Base-by-base conservation (phyloP, 2,888 invertebrate species). In the Gymnoscelis rufifasciata region DNA sequence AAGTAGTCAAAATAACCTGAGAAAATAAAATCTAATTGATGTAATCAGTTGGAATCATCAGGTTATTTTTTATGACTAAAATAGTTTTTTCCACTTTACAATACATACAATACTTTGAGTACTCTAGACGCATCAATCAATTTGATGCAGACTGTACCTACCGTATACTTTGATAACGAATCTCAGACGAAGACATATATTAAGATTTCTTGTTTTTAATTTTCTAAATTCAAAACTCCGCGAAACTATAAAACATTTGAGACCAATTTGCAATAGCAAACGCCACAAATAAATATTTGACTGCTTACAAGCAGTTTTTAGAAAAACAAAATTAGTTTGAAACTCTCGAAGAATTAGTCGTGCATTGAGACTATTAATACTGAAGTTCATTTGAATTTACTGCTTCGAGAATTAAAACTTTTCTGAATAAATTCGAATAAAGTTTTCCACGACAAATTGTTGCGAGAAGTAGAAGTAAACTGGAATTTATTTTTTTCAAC, bases 331-430 rank as follows among this genome's bases (percentile, higher is more conserved):
- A 58, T 58, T 58, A 46, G 54, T 56, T 52, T 49, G 26, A n/a
- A 58, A 53, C 52, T 54, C 55, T 54, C 28, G 40, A 54, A 51
- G 54, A 58, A 58, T 56, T 58, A 58, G 58, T 46, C 49, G 47
- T 49, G 47, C 54, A 49, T 39, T 57, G 45, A 43, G 48, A 45
- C 58, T 52, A 56, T 56, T 54, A 58, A 58, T 58, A 52, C 46
- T 43, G 46, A 52, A 49, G 47, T 56, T 52, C 46, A 51, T 56
- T 57, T 50, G 41, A 52, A 54, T 58, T 54, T 56, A 54, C 58
- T 51, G 54, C 52, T 52, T 23, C 19, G 40, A 43, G 37, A 36
- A 38, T 35, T 40, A 26, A 47, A 56, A 55, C 55, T 54, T 56
- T 52, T 51, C 7, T 44, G 41, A 56, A 54, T 54, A 46, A 56